Percentiles rank a stretch among this genome's conserved stretches.
Evolutionary conservation across 2,797 vertebrate species (phyloP).

Genomic region (Coreius guichenoti): DNA sequence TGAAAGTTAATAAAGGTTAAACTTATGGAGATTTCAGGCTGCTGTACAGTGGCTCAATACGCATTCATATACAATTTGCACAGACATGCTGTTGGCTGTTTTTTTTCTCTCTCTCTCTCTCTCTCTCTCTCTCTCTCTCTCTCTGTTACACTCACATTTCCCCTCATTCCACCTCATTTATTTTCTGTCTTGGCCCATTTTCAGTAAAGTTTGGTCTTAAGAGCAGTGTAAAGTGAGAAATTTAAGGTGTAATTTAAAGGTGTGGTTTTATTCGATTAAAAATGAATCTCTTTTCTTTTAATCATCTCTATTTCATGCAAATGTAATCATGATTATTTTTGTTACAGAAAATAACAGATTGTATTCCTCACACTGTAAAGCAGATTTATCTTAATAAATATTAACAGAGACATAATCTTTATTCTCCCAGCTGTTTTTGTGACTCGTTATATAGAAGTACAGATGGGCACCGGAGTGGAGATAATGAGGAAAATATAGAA

Average conservation of each 20-base stretch:
- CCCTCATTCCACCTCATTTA: background rate
- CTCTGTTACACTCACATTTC: background rate
- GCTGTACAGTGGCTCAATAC: conserved; percentile 63
- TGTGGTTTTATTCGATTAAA: conserved; percentile 63
- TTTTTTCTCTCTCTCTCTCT: conserved; percentile 54
- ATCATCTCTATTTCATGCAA: conserved; percentile 55
- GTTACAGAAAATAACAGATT: conserved; percentile 68
- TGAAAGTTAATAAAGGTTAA: conserved; percentile 29
- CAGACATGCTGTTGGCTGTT: conserved; percentile 68
- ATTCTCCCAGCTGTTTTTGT: background rate
- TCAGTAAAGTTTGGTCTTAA: conserved; percentile 46
- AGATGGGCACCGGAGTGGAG: background rate
- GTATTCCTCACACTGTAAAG: conserved; percentile 76
- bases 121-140: conserved; percentile 10
- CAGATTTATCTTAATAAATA: conserved; percentile 81
- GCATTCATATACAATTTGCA: conserved; percentile 72
- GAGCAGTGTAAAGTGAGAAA: conserved; percentile 56
- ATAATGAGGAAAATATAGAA: background rate
- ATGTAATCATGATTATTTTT: conserved; percentile 65
- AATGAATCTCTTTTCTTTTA: conserved; percentile 30
- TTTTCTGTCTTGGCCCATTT: conserved; percentile 7
- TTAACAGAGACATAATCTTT: conserved; percentile 44
- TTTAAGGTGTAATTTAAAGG: conserved; percentile 58
- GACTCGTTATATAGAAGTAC: background rate
- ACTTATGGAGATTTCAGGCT: conserved; percentile 56